These are phyloP conservation scores for Enteromius paludinosus DNA, from an alignment of 2,797 vertebrate species.

Conservation along the genomic window DNA sequence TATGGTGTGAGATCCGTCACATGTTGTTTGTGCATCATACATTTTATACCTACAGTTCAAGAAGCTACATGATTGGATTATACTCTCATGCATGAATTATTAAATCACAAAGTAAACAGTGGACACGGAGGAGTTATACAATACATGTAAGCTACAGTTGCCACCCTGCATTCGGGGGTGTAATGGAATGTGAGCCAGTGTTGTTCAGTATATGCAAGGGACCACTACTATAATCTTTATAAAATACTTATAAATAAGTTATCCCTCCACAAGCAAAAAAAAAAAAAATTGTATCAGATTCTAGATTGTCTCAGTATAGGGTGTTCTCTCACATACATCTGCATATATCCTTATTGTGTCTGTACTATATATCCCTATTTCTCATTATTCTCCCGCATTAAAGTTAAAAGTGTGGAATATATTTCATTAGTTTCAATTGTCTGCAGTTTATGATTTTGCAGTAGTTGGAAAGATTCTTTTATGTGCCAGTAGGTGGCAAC, in stretches of 20 bases:
- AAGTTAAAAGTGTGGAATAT: neutral
- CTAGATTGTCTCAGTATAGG: neutral
- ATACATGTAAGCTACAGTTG: slow-evolving; percentile 20
- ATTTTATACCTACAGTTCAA: slow-evolving; percentile 46
- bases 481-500: too few relatives aligned
- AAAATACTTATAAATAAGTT: neutral
- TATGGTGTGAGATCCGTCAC: slow-evolving; percentile 11
- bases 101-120: slow-evolving; percentile 1
- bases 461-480: neutral
- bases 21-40: slow-evolving; percentile 53
- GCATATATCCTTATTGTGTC: neutral
- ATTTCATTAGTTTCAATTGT: neutral
- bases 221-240: neutral
- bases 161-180: neutral
- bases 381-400: neutral
- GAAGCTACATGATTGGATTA: slow-evolving; percentile 40
- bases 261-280: neutral
- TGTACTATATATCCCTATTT: neutral
- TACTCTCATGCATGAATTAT: neutral
- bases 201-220: neutral
- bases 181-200: neutral
- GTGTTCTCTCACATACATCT: neutral
- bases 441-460: neutral
- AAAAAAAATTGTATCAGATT: neutral
- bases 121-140: neutral